A percentile compares a stretch with the other conserved stretches of the same genome.
Conservation (phyloP, 2,113 vertebrate genomes). For the Nycticorax nycticorax region DNA sequence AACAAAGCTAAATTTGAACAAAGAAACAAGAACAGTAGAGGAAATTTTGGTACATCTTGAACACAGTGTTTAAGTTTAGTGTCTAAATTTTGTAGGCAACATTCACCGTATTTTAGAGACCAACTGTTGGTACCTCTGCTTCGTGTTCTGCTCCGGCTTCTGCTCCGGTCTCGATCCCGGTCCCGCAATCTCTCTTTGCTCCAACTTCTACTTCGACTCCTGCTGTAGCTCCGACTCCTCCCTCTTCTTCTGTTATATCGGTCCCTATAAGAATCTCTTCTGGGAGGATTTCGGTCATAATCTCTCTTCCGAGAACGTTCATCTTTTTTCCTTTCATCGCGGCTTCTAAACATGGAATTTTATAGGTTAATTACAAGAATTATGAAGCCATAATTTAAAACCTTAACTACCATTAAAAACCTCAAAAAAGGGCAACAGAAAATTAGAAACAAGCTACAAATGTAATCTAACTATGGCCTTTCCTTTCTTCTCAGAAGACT, state of each 20-base stretch:
- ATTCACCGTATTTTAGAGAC: conserved; percentile 62
- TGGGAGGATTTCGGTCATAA: conserved; percentile 88
- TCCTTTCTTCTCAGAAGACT: background rate
- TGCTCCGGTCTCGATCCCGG: conserved; percentile 87
- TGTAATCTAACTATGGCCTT: background rate
- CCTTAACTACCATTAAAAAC: background rate
- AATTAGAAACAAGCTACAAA: background rate
- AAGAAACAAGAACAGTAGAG: background rate
- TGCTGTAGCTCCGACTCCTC: conserved; percentile 90
- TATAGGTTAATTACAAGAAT: background rate
- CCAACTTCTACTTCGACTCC: conserved; percentile 94
- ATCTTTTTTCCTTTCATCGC: conserved; percentile 94
- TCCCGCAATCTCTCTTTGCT: conserved; percentile 91
- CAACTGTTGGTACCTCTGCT: conserved; percentile 80
- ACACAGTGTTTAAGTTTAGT: background rate
- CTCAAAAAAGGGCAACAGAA: background rate
- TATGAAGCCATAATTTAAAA: background rate
- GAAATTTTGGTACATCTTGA: background rate
- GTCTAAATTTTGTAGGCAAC: conserved; percentile 35
- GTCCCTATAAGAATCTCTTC: conserved; percentile 94
- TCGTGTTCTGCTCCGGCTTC: conserved; percentile 84
- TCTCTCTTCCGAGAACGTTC: conserved; percentile 95
- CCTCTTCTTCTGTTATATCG: conserved; percentile 93
- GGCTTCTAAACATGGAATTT: conserved; percentile 78
- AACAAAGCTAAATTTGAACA: background rate